Evolutionary conservation across 2,888 invertebrate species (phyloP), one percentile per base, ranked within the genome.

Genomic region (Acanthopleura granulata): DNA sequence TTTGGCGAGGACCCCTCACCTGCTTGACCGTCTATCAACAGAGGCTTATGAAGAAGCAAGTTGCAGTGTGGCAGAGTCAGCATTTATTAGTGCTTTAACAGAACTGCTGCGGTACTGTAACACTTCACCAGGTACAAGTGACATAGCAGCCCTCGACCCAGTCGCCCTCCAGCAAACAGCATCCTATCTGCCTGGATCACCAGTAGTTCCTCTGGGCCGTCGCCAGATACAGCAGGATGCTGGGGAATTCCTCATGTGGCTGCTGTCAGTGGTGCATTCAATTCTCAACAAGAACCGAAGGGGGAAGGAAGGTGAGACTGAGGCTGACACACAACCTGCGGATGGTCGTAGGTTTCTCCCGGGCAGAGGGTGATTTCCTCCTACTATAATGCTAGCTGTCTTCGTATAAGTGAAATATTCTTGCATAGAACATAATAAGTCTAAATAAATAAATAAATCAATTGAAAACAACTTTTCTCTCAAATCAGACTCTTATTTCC

Each of bases 201-300:
- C 87, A 18, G 83, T 88, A 18, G 80, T 83, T 0, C 79, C 79
- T 14, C 83, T 83, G 12, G 79, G 79, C 69, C 79, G 83, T 57
- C 75, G 79, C 12, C 85, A 87, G 77, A 69, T 72, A 4, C 87
- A 87, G 80, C 88, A 87, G 73, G 89, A 89, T 80, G 86, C 87
- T 11, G 87, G 86, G 40, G 89, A 89, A 79, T 89, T 89, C 77
- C 84, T 87, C 61, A 87, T 86, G 86, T 89, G 89, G 88, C 77
- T 89, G 40, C 80, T 88, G 72, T 84, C 85, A 57, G 80, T 81
- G 11, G 74, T 88, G 49, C 88, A 88, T 72, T 80, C 74, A 40
- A 81, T 85, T 11, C 82, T 89, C 22, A 89, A 89, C 79, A 85
- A 85, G 78, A 84, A 84, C 50, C 78, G 79, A 62, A 78, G 79